These are phyloP conservation scores for Carduelis carduelis DNA, from an alignment of 2,797 vertebrate species.

Conservation along the genomic window DNA sequence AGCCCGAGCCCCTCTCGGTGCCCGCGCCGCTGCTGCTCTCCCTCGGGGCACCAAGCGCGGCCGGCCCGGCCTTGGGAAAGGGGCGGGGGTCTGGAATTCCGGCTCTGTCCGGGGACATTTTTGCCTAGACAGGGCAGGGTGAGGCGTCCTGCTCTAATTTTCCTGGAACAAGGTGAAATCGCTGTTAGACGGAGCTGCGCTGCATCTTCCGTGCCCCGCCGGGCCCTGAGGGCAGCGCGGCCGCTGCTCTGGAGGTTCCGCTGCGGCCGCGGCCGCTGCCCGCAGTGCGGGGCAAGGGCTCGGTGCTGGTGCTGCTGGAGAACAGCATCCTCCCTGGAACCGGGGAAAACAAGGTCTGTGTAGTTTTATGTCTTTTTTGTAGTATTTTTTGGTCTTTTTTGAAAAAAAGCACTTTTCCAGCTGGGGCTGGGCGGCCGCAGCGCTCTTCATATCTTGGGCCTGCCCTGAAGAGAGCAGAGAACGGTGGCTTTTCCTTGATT, in stretches of 20 bases:
- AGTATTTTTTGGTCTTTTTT: background rate
- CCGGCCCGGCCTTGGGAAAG: accelerated
- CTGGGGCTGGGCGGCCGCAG: accelerated
- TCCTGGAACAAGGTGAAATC: accelerated
- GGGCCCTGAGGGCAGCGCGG: background rate
- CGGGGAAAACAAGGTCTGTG: background rate
- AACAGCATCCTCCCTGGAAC: accelerated
- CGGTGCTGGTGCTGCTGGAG: background rate
- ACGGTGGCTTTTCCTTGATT: accelerated
- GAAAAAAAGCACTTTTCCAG: background rate
- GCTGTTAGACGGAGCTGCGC: accelerated
- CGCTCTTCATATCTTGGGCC: accelerated
- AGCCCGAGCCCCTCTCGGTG: accelerated
- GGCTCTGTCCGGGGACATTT: accelerated
- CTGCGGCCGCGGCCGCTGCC: background rate
- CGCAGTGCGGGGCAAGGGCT: accelerated
- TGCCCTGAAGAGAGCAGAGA: accelerated
- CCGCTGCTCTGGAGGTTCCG: background rate
- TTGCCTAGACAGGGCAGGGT: accelerated
- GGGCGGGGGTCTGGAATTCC: accelerated
- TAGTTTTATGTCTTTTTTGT: background rate
- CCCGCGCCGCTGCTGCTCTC: background rate
- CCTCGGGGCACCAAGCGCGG: accelerated
- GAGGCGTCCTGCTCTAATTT: accelerated
- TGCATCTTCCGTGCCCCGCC: accelerated